Conservation (phyloP, 2,888 invertebrate species). For the Drosophila gaucha region DNA sequence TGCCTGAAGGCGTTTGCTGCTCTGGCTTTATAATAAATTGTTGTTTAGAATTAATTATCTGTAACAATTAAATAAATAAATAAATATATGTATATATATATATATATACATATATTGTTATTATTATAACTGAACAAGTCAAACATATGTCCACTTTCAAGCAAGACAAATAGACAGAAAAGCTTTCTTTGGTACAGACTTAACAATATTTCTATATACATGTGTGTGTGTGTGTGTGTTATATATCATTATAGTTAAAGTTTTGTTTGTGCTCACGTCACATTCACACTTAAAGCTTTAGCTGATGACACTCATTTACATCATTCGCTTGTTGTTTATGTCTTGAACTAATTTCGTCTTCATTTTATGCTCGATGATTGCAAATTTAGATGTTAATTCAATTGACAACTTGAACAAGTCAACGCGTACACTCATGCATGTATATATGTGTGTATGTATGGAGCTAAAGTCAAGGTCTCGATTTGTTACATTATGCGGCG, state of each 20-base stretch:
- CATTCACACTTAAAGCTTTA: not conserved
- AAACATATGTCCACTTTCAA: too few species aligned
- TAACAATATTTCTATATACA: too few species aligned
- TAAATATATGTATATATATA: not conserved
- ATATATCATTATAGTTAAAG: not conserved
- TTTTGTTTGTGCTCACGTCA: not conserved
- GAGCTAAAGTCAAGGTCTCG: slow-evolving; percentile 15
- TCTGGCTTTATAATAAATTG: too few species aligned
- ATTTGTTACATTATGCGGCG: slow-evolving; percentile 8
- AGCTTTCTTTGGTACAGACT: too few species aligned
- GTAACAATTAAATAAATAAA: too few species aligned
- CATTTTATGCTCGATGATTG: slow-evolving; percentile 15
- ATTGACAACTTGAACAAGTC: slow-evolving; percentile 28
- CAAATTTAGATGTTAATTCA: slow-evolving; percentile 45
- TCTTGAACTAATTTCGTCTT: slow-evolving; percentile 7
- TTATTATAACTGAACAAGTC: too few species aligned
- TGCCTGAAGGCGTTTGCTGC: too few species aligned
- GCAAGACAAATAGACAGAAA: too few species aligned
- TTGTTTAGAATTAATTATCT: too few species aligned
- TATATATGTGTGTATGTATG: not conserved
- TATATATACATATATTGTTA: too few species aligned
- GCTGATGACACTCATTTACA: slow-evolving; percentile 3
- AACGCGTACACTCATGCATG: not conserved
- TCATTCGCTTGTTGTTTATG: not conserved
- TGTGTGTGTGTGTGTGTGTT: not conserved